These are phyloP conservation scores for Brachionus sp. DNA, from an alignment of 1,140 invertebrate genomes.

Conservation along the genomic window DNA sequence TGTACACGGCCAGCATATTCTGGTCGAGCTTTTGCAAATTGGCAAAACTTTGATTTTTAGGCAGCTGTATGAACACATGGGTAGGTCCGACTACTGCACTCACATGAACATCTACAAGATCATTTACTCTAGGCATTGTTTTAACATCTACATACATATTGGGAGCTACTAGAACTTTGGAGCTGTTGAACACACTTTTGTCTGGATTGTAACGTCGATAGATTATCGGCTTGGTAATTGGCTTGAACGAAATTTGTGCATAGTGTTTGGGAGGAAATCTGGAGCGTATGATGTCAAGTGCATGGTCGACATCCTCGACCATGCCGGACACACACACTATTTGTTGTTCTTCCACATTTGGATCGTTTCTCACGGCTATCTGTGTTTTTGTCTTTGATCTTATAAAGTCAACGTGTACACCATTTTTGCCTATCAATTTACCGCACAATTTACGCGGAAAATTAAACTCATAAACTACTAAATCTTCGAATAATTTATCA, in stretches of 20 bases:
- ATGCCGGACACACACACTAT: constrained; percentile 68
- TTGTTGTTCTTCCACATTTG: constrained; percentile 68
- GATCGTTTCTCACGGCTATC: constrained; percentile 74
- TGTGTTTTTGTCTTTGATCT: constrained; percentile 72
- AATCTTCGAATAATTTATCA: constrained; percentile 10
- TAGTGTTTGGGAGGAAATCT: constrained; percentile 75
- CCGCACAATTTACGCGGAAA: constrained; percentile 74
- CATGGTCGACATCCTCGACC: constrained; percentile 70
- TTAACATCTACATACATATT: constrained; percentile 32
- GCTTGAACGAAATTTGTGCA: constrained; percentile 64
- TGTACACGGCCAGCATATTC: constrained; percentile 62
- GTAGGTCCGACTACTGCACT: constrained; percentile 76
- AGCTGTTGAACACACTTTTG: background rate
- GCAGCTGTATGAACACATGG: constrained; percentile 87
- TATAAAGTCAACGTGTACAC: constrained; percentile 74
- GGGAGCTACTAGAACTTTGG: constrained; percentile 46
- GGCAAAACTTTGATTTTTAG: constrained; percentile 82
- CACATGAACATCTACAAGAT: constrained; percentile 57
- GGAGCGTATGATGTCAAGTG: constrained; percentile 75
- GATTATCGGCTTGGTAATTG: constrained; percentile 27
- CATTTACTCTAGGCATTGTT: background rate
- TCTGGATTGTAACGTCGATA: background rate
- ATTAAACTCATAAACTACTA: constrained; percentile 70
- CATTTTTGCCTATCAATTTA: constrained; percentile 77
- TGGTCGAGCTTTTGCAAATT: constrained; percentile 72